phyloP scores from a whole-genome alignment of 92 coral and sea anemone species.

The Pocillopora meandrina region DNA sequence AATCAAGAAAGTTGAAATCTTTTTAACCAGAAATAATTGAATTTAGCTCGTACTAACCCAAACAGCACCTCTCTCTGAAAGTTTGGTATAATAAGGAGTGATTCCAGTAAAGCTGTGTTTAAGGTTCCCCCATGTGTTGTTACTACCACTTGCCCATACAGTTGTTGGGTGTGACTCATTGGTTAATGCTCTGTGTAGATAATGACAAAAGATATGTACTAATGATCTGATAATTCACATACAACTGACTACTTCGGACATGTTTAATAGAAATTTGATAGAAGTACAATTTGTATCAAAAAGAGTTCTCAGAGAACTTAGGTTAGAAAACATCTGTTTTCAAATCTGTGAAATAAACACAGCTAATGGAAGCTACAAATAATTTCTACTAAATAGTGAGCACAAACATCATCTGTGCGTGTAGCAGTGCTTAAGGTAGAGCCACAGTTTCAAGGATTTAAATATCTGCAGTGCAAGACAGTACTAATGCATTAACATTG shows the following conservation, averaged over 20 bases:
- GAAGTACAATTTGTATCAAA: not conserved
- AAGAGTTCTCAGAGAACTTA: not conserved
- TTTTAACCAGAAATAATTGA: not conserved
- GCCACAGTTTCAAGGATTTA: no score
- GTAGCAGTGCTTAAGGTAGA: no score
- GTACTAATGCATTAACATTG: no score
- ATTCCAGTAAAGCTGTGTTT: slow-evolving; percentile 93
- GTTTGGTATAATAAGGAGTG: slow-evolving; percentile 73
- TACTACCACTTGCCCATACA: slow-evolving; percentile 96
- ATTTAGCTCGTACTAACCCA: slow-evolving; percentile 66
- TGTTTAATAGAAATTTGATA: not conserved
- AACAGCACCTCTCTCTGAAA: slow-evolving; percentile 86
- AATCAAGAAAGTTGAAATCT: no score
- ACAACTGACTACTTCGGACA: not conserved
- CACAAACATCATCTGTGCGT: no score
- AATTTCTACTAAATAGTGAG: no score
- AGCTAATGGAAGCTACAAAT: not conserved
- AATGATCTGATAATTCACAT: not conserved
- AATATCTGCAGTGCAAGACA: no score
- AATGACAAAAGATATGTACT: not conserved
- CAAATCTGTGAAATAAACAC: no score
- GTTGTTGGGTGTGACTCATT: slow-evolving; percentile 83
- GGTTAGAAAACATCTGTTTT: no score
- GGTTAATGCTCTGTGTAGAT: slow-evolving; percentile 66
- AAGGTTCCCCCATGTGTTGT: slow-evolving; percentile 85